Evolutionary conservation across 2,113 vertebrate genomes (phyloP), one percentile per base, ranked within the genome.

Genomic region (Setophaga petechia): DNA sequence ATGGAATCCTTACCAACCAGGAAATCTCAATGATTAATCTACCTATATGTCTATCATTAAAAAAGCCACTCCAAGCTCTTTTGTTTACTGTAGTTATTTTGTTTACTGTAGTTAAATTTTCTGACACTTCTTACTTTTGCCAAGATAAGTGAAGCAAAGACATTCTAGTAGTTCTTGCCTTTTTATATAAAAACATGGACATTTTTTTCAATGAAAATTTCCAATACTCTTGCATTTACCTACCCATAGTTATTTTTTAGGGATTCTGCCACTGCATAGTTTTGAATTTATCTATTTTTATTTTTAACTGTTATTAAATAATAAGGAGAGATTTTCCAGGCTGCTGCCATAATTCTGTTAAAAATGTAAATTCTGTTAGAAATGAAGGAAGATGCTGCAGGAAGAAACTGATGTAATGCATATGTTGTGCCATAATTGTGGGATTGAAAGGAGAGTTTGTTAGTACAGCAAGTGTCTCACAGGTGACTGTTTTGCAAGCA

Each of bases 401-500:
- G 22, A 92, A 46, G 47, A 58, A 49, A 54, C 31, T 6, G 39
- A 23, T 75, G 15, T 51, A 27, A 33, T 54, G 27, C 2, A 1
- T 14, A 2, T 11, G 3, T 65, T 71, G 16, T 61, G 16, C 23
- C 23, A 4, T 39, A 12, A 16, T 11, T 68, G 22, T 3, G 35
- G 33, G 27, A 84, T 20, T 35, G 39, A 47, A 75, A 49, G 35
- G 39, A 47, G 11, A 43, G 12, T 11, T 39, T 84, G 15, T 37
- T 74, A 81, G 18, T n/a, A n/a, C 14, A 84, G 41, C 3, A 14
- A 72, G 20, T 51, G 3, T 88, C 12, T 87, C 2, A 0, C 27
- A 77, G 51, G 46, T 83, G n/a, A 71, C 41, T 66, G 54, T 90
- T 94, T 66, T 79, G 86, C 85, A 94, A 95, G 90, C 51, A 30